A percentile compares a stretch with the other conserved stretches of the same genome.
Conservation (phyloP, 2,888 invertebrate species). For the Nephrotoma appendiculata region DNA sequence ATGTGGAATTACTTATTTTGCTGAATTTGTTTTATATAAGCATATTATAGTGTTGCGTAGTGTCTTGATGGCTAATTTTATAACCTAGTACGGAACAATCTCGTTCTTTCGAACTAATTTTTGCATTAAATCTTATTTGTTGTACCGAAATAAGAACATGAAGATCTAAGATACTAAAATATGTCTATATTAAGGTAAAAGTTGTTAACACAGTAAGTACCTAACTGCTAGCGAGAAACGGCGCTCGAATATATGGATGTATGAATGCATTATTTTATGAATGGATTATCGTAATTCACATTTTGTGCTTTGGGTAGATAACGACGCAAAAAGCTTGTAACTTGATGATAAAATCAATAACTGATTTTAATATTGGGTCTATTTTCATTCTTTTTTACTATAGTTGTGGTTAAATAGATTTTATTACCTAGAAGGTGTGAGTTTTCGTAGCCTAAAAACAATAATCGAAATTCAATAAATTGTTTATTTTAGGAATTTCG, state of each 20-base stretch:
- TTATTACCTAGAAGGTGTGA: not conserved
- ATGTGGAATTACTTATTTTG: too few species aligned
- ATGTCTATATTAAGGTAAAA: too few species aligned
- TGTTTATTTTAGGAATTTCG: not conserved
- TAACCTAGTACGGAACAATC: too few species aligned
- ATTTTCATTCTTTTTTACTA: not conserved
- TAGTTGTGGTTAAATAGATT: not conserved
- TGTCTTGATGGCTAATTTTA: too few species aligned
- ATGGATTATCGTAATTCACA: not conserved
- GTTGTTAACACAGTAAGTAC: too few species aligned
- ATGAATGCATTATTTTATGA: not conserved
- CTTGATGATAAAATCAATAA: not conserved
- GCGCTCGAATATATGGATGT: not conserved
- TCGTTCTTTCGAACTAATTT: too few species aligned
- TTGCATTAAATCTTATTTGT: too few species aligned
- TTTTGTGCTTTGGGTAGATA: not conserved
- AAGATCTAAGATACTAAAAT: too few species aligned
- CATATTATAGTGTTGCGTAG: too few species aligned
- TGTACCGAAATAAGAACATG: too few species aligned
- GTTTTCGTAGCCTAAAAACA: not conserved
- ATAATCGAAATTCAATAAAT: not conserved
- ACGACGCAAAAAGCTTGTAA: not conserved
- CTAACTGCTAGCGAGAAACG: too few species aligned
- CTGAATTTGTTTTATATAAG: too few species aligned
- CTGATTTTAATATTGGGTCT: not conserved